Percentiles rank a stretch among this genome's conserved stretches.
Conservation (phyloP, 2,888 invertebrate species). For the Tanytarsus gracilentus region DNA sequence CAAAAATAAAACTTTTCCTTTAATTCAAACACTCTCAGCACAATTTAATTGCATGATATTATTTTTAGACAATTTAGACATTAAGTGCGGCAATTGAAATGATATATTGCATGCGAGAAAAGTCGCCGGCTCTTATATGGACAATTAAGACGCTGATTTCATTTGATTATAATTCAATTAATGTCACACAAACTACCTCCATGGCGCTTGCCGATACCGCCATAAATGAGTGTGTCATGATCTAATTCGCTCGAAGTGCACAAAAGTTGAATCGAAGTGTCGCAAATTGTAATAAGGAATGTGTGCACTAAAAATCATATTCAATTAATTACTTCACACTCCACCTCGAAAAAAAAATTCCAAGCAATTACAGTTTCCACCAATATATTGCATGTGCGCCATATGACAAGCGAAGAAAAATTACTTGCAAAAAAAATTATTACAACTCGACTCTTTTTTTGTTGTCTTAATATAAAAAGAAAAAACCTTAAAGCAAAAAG, state of each 20-base stretch:
- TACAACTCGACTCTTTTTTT: no score
- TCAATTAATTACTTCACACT: no score
- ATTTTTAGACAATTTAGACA: no score
- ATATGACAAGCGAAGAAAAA: constrained; percentile 4
- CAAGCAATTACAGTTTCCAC: background rate
- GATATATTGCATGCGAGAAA: constrained; percentile 19
- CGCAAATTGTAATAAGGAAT: no score
- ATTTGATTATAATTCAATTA: constrained; percentile 27
- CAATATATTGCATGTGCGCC: background rate
- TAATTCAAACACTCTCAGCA: no score
- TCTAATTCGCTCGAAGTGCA: no score
- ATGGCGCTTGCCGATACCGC: background rate
- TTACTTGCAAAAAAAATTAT: background rate
- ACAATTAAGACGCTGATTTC: constrained; percentile 8
- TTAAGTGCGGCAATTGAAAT: constrained; percentile 2
- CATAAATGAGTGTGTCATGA: background rate
- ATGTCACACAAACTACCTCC: constrained; percentile 3
- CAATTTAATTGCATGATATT: no score
- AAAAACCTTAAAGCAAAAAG: no score
- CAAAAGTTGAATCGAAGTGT: no score
- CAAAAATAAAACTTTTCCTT: no score
- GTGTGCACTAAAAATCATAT: no score
- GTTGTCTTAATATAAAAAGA: constrained; percentile 12
- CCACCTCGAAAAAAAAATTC: background rate
- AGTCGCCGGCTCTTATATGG: background rate